Evolutionary conservation across 2,113 vertebrate species (phyloP), one percentile per base, ranked within the genome.

Genomic region (Myodes glareolus): DNA sequence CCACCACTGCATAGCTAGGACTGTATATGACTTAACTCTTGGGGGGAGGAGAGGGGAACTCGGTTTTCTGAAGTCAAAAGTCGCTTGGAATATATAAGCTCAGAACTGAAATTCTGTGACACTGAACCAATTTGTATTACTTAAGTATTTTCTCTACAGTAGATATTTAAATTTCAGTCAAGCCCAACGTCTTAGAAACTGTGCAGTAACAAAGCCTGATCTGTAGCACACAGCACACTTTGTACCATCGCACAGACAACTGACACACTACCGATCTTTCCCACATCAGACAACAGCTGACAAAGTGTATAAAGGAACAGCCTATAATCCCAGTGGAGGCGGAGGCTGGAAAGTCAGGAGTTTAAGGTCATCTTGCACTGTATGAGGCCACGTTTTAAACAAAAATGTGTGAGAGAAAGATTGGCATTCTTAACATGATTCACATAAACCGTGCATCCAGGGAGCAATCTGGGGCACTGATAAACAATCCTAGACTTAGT

Each of bases 101-200:
- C 19, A 70, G 45, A 61, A 82, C 91, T 78, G 10, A 95, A 95
- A 96, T 93, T 90, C 78, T 92, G 33, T 88, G 39, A 90, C 29
- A 58, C 8, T 27, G 42, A 58, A 19, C 31, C 50, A 25, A 90
- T 92, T 82, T 86, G 31, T 87, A 96, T 58, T 75, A 94, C 50
- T 93, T 90, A 36, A 87, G n/a, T 39, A 45, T 77, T 91, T 96
- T 80, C 95, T 85, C 39, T 77, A 63, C 1, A n/a, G 31, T 58
- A 31, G 36, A 91, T 77, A 95, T 93, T 85, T 88, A 72, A 90
- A 89, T 94, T 95, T 96, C 39, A 90, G 45, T 16, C 33, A 86
- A 31, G 0, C 80, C 3, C 95, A 95, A 82, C 80, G 81, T 77
- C 86, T 67, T 92, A 89, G 39, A 95, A 94, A 93, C 97, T 96